A percentile compares a stretch with the other conserved stretches of the same genome.
These are phyloP conservation scores for Apteryx mantelli DNA, from an alignment of 2,113 vertebrate species.

Conservation along the genomic window DNA sequence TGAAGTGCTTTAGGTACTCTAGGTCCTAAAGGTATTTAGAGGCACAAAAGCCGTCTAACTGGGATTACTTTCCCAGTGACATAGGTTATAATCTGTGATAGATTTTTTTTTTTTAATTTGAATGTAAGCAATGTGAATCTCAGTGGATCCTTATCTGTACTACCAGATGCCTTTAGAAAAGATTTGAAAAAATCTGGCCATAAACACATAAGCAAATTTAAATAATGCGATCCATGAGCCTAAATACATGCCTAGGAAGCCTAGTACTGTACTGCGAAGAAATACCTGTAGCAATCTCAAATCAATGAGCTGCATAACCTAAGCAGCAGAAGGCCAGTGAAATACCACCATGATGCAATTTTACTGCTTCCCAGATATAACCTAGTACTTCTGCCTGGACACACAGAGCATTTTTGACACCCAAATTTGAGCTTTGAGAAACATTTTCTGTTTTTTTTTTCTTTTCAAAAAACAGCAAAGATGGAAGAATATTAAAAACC, in stretches of 20 bases:
- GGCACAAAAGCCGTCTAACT: neutral
- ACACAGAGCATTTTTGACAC: neutral
- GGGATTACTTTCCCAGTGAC: neutral
- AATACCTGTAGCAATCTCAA: neutral
- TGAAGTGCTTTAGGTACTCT: neutral
- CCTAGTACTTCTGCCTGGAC: neutral
- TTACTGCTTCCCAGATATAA: neutral
- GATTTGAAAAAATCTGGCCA: neutral
- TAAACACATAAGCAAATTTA: neutral
- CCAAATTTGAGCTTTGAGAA: neutral
- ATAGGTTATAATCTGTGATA: neutral
- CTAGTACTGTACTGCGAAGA: neutral
- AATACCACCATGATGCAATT: neutral
- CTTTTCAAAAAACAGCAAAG: neutral
- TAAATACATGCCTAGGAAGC: neutral
- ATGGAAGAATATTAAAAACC: neutral
- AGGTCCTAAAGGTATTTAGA: neutral
- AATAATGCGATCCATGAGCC: neutral
- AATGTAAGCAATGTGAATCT: accelerated
- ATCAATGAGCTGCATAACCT: neutral
- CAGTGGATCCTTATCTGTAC: neutral
- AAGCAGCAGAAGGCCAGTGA: neutral
- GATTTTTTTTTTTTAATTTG: neutral
- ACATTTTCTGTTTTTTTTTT: neutral
- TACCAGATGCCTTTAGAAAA: neutral